Evolutionary conservation across 2,113 vertebrate species (phyloP).

Genomic region (Lamprotornis superbus): DNA sequence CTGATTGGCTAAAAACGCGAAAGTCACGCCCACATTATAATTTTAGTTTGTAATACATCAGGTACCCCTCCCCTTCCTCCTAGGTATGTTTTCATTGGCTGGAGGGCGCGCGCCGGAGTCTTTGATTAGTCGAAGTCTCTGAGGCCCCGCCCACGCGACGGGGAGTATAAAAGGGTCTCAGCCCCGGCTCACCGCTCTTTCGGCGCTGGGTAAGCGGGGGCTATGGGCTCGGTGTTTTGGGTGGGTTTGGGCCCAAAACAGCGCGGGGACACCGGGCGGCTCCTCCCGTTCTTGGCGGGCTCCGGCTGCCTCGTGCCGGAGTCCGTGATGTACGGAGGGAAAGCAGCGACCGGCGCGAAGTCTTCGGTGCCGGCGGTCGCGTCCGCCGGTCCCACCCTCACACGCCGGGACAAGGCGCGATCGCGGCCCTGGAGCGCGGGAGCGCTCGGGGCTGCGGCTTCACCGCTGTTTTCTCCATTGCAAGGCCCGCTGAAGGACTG

Average conservation of each 20-base stretch:
- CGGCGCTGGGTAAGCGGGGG: fast-evolving
- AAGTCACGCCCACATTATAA: fast-evolving
- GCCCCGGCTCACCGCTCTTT: fast-evolving
- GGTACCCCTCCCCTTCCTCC: fast-evolving
- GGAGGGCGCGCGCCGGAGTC: fast-evolving
- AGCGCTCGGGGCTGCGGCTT: background rate
- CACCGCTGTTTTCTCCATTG: fast-evolving
- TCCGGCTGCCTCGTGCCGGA: background rate
- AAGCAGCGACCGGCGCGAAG: background rate
- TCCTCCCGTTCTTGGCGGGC: slow-evolving; percentile 5
- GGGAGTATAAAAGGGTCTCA: fast-evolving
- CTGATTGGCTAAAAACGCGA: fast-evolving
- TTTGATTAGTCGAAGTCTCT: fast-evolving
- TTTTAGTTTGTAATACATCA: too few relatives aligned
- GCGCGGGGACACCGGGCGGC: fast-evolving
- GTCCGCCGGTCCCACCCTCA: slow-evolving; percentile 23
- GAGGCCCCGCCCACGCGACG: fast-evolving
- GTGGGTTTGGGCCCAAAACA: fast-evolving
- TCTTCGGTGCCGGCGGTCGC: slow-evolving; percentile 10
- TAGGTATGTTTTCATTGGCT: fast-evolving
- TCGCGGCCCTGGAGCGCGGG: fast-evolving
- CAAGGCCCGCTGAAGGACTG: fast-evolving
- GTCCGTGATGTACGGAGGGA: background rate
- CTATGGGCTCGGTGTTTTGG: too few relatives aligned
- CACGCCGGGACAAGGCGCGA: background rate